Evolutionary conservation across 1,140 invertebrate species (phyloP), one percentile per base, ranked within the genome.

Genomic region (Cherax quadricarinatus): DNA sequence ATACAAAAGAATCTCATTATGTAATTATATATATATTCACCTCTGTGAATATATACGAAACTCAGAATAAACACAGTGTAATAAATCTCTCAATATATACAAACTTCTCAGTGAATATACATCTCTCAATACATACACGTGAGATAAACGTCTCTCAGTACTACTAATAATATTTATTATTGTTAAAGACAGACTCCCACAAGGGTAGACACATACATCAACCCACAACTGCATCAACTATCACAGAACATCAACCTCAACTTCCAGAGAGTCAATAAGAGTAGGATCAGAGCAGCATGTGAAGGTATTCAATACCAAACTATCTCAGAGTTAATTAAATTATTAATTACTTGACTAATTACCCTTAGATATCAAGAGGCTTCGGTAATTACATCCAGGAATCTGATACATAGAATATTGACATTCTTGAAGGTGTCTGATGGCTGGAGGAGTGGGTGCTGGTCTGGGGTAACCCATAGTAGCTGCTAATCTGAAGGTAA

Each of bases 271-370:
- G 51, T 51, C 57, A 83, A 83, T 57, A 60, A 53, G 24, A 24
- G 62, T 53, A 21, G 24, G 70, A 24, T 75, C n/a, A 75, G 48
- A 5, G 12, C 6, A 83, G 81, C 81, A 83, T 83, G 81, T 83
- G 51, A 51, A 83, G 81, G 81, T 83, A 83, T 83, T 83, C 81
- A 83, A 30, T 83, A 18, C n/a, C 48, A 57, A 83, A 60, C 57
- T 83, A 83, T n/a, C 81, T 12, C 24, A 41, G 16, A 60, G 12
- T 14, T 83, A 41, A 41, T 41, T 41, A 41, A 41, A 41, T 41
- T 41, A 41, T 2, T 57, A 83, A 83, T 83, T 83, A 83, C 57
- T 57, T 16, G 57, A 53, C 81, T 60, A 83, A 83, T 83, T 60
- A 83, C 81, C 24, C 51, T 6, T 3, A 83, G 81, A 83, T 51